Percentiles rank a stretch among this genome's conserved stretches.
phyloP scores from a whole-genome alignment of 1,140 invertebrate genomes.

The Pseudoatta argentina region DNA sequence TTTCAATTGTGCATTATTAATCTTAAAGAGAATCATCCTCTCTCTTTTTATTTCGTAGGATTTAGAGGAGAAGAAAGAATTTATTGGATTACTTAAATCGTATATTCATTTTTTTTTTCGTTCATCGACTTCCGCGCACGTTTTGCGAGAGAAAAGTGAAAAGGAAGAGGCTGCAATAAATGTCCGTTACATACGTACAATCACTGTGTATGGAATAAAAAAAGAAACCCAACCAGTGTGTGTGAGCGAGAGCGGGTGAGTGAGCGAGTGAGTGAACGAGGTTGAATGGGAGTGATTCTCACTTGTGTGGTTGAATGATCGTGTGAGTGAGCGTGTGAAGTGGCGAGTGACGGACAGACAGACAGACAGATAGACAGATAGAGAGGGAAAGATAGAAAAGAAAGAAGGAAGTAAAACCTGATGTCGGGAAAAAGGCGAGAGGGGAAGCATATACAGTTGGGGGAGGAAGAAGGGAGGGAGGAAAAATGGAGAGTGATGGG shows the following conservation, averaged over 20 bases:
- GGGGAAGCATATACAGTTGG: conserved; percentile 46
- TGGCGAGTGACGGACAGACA: conserved; percentile 76
- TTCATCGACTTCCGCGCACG: conserved; percentile 11
- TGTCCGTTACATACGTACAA: conserved; percentile 58
- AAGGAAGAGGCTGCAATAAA: conserved; percentile 20
- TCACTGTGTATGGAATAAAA: conserved; percentile 67
- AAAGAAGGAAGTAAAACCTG: conserved; percentile 59
- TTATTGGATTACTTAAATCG: background rate
- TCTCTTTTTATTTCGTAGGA: background rate
- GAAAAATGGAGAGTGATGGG: background rate
- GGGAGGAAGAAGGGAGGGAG: conserved; percentile 10
- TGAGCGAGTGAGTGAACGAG: conserved; percentile 71
- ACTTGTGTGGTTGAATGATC: conserved; percentile 66
- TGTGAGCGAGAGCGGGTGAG: conserved; percentile 72
- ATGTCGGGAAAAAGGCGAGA: conserved; percentile 39
- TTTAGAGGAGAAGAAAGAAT: background rate
- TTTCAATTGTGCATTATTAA: background rate
- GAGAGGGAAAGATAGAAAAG: conserved; percentile 69
- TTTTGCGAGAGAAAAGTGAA: background rate
- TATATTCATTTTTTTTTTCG: background rate
- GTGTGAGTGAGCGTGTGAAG: conserved; percentile 77
- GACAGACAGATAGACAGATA: conserved; percentile 74
- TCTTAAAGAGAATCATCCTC: background rate
- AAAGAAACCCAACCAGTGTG: conserved; percentile 64
- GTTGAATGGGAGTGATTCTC: conserved; percentile 72